Evolutionary conservation across 2,113 vertebrate species (phyloP), one percentile per base, ranked within the genome.

Genomic region (Oreochromis aureus): DNA sequence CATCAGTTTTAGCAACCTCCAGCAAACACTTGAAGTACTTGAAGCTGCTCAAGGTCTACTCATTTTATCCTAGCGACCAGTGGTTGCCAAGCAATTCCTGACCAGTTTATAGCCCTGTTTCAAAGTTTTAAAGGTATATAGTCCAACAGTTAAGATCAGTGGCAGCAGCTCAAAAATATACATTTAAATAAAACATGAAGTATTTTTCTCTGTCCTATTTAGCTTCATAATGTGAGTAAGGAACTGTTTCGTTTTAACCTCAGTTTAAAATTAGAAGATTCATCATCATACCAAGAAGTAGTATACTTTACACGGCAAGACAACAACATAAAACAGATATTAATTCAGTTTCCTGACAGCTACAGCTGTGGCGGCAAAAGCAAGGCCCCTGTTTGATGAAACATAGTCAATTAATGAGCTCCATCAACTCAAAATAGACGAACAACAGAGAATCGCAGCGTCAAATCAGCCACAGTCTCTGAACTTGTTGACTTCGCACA

Each of bases 401-500:
- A 89, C 30, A 82, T 58, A 73, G 59, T 85, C 80, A 76, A 84
- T 86, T 94, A 94, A 92, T 87, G 82, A 94, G 91, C 87, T 86
- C 85, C 76, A 22, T 56, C 36, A 2, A 85, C 85, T 76, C 53
- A n/a, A 66, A 82, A 81, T 80, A 76, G 82, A 90, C 48, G 18
- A 90, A 88, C 46, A 93, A 84, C 84, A 81, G 80, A 89, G 83
- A 76, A 91, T 78, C 18, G 36, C 66, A 2, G 34, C 39, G 63
- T 93, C 90, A 86, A 82, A 89, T 90, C 84, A 84, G 66, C 83
- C 36, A 13, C 80, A 48, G 71, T 84, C 84, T 93, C 87, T 91
- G 87, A 92, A 91, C 89, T 85, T 44, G 90, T 90, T 86, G 91
- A 87, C 89, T 88, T 92, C 81, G 89, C 89, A 86, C 84, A 51